A percentile compares a stretch with the other conserved stretches of the same genome.
phyloP scores from a whole-genome alignment of 2,113 vertebrate genomes.

The Rhabdornis inornatus region DNA sequence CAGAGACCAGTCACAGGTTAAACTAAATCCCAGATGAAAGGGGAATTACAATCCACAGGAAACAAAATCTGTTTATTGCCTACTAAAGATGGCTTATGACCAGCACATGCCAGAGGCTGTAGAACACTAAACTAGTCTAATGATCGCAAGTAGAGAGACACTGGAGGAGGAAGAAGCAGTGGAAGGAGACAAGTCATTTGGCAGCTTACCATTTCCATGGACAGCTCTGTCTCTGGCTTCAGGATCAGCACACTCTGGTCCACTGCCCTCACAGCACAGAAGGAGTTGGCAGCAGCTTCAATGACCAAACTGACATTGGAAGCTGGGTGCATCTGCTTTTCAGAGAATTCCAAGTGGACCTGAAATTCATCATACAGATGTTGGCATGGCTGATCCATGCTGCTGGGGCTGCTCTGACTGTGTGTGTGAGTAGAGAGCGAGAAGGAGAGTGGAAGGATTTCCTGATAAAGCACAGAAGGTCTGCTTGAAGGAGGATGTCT shows the following conservation, averaged over 20 bases:
- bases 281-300: conserved; percentile 74
- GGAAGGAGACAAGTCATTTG: background rate
- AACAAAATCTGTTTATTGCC: background rate
- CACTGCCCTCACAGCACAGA: conserved; percentile 82
- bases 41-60: background rate
- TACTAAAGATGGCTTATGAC: background rate
- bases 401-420: background rate
- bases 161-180: background rate
- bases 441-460: background rate
- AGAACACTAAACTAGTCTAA: background rate
- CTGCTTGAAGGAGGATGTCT: background rate
- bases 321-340: conserved; percentile 66
- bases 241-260: conserved; percentile 82
- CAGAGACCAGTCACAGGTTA: background rate
- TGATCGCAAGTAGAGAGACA: background rate
- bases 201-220: conserved; percentile 28
- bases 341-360: conserved; percentile 80
- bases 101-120: background rate
- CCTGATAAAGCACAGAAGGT: background rate
- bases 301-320: conserved; percentile 67
- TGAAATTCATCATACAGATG: conserved; percentile 30
- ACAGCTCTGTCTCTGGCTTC: conserved; percentile 45
- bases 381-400: background rate
- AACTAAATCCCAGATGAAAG: background rate
- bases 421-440: background rate